Evolutionary conservation across 2,888 invertebrate species (phyloP).

Genomic region (Plutella xylostella): DNA sequence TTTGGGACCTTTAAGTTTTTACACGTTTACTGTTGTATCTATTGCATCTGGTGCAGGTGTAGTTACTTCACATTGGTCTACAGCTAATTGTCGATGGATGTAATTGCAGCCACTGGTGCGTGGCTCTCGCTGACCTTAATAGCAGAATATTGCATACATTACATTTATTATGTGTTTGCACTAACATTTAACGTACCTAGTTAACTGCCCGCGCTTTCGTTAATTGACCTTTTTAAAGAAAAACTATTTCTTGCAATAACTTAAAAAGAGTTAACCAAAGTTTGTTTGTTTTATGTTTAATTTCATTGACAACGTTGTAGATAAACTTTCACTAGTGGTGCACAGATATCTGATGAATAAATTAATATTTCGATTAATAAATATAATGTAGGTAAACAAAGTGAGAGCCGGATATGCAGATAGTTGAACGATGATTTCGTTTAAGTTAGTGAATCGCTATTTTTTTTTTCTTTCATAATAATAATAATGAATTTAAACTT

Average conservation of each 20-base stretch:
- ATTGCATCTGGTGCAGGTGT: not conserved
- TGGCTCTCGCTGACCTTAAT: constrained; percentile 39
- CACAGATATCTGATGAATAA: not conserved
- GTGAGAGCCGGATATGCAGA: too few species aligned
- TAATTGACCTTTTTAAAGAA: not conserved
- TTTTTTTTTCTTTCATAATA: too few species aligned
- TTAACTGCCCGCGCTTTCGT: constrained; percentile 1
- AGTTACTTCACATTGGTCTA: constrained; percentile 20
- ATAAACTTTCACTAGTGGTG: not conserved
- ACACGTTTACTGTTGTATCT: too few species aligned
- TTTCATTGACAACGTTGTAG: not conserved
- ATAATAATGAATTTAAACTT: too few species aligned
- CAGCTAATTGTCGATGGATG: constrained; percentile 25
- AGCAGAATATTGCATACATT: constrained; percentile 28
- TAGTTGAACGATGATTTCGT: too few species aligned
- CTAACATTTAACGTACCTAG: constrained; percentile 13
- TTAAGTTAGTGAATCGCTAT: too few species aligned
- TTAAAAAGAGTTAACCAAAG: not conserved
- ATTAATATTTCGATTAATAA: constrained; percentile 3
- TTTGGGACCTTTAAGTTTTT: too few species aligned
- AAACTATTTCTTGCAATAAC: not conserved
- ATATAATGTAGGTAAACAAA: too few species aligned
- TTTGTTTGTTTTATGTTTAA: not conserved
- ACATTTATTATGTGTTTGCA: constrained; percentile 19
- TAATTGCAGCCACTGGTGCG: constrained; percentile 27